Evolutionary conservation across 2,797 vertebrate species (phyloP), one percentile per base, ranked within the genome.

Genomic region (Allobates femoralis): DNA sequence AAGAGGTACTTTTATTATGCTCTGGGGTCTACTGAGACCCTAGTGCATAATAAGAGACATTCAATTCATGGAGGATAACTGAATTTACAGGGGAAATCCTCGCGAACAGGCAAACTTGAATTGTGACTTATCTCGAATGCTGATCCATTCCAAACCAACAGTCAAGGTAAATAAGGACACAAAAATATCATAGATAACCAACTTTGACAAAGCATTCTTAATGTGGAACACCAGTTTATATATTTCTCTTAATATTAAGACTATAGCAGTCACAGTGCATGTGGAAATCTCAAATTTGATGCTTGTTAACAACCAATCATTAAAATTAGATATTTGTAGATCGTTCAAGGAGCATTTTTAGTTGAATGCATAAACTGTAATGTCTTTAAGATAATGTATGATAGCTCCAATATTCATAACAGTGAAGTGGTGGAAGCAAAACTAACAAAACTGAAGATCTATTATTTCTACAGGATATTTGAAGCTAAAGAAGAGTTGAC

Each of bases 401-500:
- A 51, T n/a, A 30, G 50, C 21, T 67, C 51, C 53, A 53, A 62
- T 41, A 28, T 34, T 69, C 28, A 32, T 26, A 34, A 19, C 51
- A 78, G 56, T 30, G 74, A n/a, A 79, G 66, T 28, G 30, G 58
- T 26, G 62, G 51, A 50, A 53, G 73, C 62, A 74, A 30, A 66
- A 16, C 64, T 60, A 10, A 32, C 28, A 66, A 66, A 46, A 46
- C 41, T 46, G n/a, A n/a, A n/a, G 41, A 46, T 46, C 41, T 8
- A 11, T 8, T 46, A 80, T 53, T 62, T 41, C 23, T 32, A 64
- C 32, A 55, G 21, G 74, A 21, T 0, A 7, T 37, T 69, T 37
- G 10, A 69, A 32, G 41, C 34, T 41, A 87, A 79, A 34, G 41
- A 66, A 83, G 26, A 55, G 64, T 73, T 82, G 75, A 89, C 76